Evolutionary conservation across 2,888 invertebrate species (phyloP), one percentile per base, ranked within the genome.

Genomic region (Ypsolopha scabrella): DNA sequence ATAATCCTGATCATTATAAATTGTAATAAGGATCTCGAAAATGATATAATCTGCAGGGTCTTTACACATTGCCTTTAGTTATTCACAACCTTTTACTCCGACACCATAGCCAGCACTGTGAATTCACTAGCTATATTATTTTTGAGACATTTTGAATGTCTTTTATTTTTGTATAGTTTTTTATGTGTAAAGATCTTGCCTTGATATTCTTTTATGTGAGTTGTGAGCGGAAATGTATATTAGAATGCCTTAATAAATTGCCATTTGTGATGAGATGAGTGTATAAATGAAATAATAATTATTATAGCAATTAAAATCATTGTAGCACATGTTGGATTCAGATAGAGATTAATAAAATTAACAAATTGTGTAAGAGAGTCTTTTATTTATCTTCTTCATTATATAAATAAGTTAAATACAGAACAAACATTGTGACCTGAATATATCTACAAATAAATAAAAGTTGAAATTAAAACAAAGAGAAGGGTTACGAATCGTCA

Each of bases 401-500:
- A 24, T 24, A 24, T 24, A 24, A 24, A 24, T 24, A 24, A 24
- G 24, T 24, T 24, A 24, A 24, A 24, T n/a, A 48, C 14, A 9
- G 35, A 48, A 14, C 9, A 36, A 45, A 6, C 38, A 48, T 48
- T 48, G 37, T 38, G 48, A 38, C 37, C 13, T 48, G 14, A 48
- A 6, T 39, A 39, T 37, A 36, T 11, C 11, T 10, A 6, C 36
- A 37, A 38, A 38, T 37, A n/a, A 48, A 43, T 24, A 6, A 8
- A 45, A 45, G 6, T 34, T 49, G n/a, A n/a, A 41, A 49, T 7
- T 34, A 33, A 49, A 49, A 34, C 41, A 41, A 39, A 37, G n/a
- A 10, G 33, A 41, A 10, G 11, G 11, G 58, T 87, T 85, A 90
- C 52, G 90, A 94, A 70, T 95, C 94, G 64, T 94, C 95, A 74